These are phyloP conservation scores for Strigamia crassipes DNA, from an alignment of 2,888 invertebrate species.

Conservation along the genomic window DNA sequence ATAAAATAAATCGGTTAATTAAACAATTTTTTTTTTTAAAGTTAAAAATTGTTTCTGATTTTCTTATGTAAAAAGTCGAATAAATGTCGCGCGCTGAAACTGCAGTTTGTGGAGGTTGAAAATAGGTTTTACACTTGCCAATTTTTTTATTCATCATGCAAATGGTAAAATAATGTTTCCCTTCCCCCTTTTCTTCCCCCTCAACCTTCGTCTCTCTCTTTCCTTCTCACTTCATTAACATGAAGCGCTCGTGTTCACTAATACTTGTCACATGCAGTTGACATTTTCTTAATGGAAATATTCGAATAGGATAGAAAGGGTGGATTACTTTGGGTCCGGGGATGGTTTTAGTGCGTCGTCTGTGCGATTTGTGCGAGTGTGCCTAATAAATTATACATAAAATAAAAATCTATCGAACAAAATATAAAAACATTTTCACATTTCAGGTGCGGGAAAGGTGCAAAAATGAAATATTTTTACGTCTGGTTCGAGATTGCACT, in stretches of 20 bases:
- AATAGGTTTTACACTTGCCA: conserved; percentile 18
- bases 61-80: too few relatives aligned
- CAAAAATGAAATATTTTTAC: too few relatives aligned
- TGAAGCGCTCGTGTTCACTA: conserved; percentile 32
- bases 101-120: not conserved
- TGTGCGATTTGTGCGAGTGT: not conserved
- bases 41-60: too few relatives aligned
- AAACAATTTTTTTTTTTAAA: not conserved
- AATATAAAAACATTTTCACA: too few relatives aligned
- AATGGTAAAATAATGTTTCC: not conserved
- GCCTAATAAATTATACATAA: too few relatives aligned
- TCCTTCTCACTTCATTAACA: conserved; percentile 31
- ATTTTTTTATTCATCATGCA: conserved; percentile 20
- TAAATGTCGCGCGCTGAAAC: not conserved
- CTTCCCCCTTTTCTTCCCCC: not conserved
- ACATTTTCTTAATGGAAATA: conserved; percentile 37
- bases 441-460: too few relatives aligned
- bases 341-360: not conserved
- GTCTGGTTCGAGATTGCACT: too few relatives aligned
- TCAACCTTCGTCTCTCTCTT: not conserved
- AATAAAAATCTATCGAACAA: too few relatives aligned
- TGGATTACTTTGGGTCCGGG: not conserved
- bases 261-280: conserved; percentile 38
- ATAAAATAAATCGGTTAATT: not conserved
- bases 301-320: not conserved